These are phyloP conservation scores for Volucella zonaria DNA, from an alignment of 2,888 invertebrate species.

Conservation along the genomic window DNA sequence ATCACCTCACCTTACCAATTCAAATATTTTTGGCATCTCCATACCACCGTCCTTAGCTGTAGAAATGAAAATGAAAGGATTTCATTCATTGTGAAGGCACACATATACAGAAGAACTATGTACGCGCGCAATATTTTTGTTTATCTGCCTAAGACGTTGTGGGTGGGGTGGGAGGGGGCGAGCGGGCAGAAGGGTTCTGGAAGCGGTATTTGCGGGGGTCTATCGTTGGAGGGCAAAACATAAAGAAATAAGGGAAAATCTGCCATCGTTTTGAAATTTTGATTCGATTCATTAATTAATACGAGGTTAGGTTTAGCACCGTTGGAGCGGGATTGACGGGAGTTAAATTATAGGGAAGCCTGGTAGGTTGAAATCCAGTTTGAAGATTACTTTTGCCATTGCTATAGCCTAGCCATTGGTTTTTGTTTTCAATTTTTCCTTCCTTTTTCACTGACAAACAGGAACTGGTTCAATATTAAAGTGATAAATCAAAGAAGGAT, in stretches of 20 bases:
- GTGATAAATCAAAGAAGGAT: conserved; percentile 61
- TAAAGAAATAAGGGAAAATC: conserved; percentile 68
- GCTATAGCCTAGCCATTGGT: neutral
- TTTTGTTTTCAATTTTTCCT: conserved; percentile 41
- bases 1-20: no score
- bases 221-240: conserved; percentile 8
- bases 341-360: neutral
- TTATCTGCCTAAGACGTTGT: conserved; percentile 49
- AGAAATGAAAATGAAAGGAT: conserved; percentile 73
- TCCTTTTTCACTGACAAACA: conserved; percentile 18
- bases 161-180: neutral
- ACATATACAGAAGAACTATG: conserved; percentile 27
- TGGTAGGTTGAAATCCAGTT: conserved; percentile 15
- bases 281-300: conserved; percentile 74
- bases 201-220: neutral
- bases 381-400: conserved; percentile 42
- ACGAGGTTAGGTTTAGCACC: conserved; percentile 28
- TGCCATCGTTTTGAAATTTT: conserved; percentile 74
- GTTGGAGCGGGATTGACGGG: neutral
- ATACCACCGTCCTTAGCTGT: neutral
- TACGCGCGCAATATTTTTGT: conserved; percentile 49
- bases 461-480: conserved; percentile 60
- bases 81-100: conserved; percentile 49
- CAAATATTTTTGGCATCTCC: no score
- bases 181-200: no score